Conservation (phyloP, 2,797 vertebrate species). For the Danio choprae region DNA sequence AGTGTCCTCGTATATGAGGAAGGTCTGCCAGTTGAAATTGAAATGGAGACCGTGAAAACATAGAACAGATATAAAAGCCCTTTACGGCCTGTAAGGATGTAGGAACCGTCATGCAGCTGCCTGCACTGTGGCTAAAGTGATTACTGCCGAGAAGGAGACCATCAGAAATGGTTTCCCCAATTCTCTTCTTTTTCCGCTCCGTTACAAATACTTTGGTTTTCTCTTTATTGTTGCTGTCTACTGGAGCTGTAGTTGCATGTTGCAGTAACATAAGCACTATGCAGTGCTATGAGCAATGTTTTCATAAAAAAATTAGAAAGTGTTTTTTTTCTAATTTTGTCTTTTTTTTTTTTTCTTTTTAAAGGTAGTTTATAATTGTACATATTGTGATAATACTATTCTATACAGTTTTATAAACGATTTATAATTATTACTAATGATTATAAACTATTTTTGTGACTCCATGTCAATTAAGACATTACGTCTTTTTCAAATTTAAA, state of each 20-base stretch:
- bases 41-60: conserved; percentile 33
- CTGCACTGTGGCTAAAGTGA: conserved; percentile 72
- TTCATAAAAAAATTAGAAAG: not conserved
- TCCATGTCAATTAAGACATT: too few relatives aligned
- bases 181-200: not conserved
- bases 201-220: conserved; percentile 15
- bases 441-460: too few relatives aligned
- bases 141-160: conserved; percentile 66
- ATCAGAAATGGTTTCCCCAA: conserved; percentile 5
- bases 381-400: too few relatives aligned
- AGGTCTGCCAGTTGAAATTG: conserved; percentile 27
- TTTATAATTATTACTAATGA: too few relatives aligned
- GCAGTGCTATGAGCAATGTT: not conserved
- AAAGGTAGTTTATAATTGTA: too few relatives aligned
- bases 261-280: not conserved
- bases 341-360: too few relatives aligned
- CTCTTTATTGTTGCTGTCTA: not conserved
- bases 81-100: conserved; percentile 59
- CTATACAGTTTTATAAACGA: too few relatives aligned
- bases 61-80: conserved; percentile 38
- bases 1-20: conserved; percentile 20
- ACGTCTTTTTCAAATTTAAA: too few relatives aligned
- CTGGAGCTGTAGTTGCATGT: not conserved
- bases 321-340: too few relatives aligned
- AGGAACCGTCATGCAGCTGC: conserved; percentile 64